A percentile compares a stretch with the other conserved stretches of the same genome.
These are phyloP conservation scores for Diploptera punctata DNA, from an alignment of 2,888 invertebrate species.

Conservation along the genomic window DNA sequence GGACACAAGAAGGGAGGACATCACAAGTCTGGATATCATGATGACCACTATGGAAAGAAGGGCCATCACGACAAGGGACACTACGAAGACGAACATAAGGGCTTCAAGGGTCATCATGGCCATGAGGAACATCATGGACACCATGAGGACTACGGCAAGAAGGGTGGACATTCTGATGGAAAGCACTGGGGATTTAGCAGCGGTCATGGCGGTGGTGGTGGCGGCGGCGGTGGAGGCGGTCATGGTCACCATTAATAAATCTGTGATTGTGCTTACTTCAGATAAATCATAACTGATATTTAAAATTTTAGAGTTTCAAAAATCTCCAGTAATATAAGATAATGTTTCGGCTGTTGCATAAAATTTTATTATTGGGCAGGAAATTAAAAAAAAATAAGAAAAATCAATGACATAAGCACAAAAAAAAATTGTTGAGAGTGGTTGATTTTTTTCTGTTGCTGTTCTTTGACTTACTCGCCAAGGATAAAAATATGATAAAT, in stretches of 20 bases:
- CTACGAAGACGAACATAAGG: constrained; percentile 79
- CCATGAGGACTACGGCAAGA: constrained; percentile 77
- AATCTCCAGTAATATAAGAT: no score
- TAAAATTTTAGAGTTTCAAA: no score
- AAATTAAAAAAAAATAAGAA: no score
- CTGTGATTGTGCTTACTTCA: no score
- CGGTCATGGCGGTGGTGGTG: constrained; percentile 50
- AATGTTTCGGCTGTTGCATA: no score
- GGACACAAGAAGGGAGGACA: constrained; percentile 83
- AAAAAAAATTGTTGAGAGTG: no score
- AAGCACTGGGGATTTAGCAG: constrained; percentile 70
- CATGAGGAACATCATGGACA: constrained; percentile 79
- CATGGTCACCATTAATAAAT: constrained; percentile 16
- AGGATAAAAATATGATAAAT: no score
- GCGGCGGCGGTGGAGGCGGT: constrained; percentile 29
- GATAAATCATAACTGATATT: no score
- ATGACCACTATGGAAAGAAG: constrained; percentile 80
- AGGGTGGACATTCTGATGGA: constrained; percentile 79
- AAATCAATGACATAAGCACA: no score
- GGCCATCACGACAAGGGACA: constrained; percentile 82
- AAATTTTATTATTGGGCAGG: no score
- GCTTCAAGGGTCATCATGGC: constrained; percentile 78
- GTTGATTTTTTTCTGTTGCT: no score
- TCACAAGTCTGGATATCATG: constrained; percentile 76
- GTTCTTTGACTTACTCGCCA: no score